A percentile compares a stretch with the other conserved stretches of the same genome.
Conservation (phyloP, 2,113 vertebrate genomes). For the Laticauda laticaudata region DNA sequence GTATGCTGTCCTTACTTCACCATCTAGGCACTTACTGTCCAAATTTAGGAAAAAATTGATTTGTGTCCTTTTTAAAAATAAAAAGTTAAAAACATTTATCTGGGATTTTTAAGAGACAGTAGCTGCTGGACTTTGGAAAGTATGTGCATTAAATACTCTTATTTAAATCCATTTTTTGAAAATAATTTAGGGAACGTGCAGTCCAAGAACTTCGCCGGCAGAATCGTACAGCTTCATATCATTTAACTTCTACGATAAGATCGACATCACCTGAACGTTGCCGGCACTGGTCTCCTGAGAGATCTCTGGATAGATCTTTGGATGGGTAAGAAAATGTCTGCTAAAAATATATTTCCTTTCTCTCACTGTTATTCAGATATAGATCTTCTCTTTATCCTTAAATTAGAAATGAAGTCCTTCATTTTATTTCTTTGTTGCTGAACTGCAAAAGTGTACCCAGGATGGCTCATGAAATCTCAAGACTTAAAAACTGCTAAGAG, state of each 20-base stretch:
- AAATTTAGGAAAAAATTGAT: neutral
- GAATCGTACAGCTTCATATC: constrained; percentile 49
- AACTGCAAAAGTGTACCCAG: neutral
- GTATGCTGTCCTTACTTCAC: neutral
- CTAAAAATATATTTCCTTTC: neutral
- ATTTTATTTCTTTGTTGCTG: neutral
- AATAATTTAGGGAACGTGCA: constrained; percentile 61
- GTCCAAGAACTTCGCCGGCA: constrained; percentile 68
- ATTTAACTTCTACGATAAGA: constrained; percentile 63
- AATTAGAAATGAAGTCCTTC: neutral
- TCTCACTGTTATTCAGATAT: neutral
- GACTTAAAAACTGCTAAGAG: neutral
- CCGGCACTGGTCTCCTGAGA: constrained; percentile 53
- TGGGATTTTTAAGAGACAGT: neutral
- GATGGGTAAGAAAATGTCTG: constrained; percentile 55
- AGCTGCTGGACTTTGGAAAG: neutral
- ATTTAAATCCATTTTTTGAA: constrained; percentile 26
- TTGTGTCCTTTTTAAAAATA: neutral
- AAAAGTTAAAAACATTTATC: neutral
- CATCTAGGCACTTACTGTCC: neutral
- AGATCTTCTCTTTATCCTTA: neutral
- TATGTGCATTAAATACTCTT: neutral
- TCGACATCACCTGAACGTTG: constrained; percentile 58
- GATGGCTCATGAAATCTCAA: neutral
- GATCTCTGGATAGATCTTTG: constrained; percentile 51